Base-by-base conservation (phyloP, 2,113 vertebrate species). In the Xiphophorus couchianus region DNA sequence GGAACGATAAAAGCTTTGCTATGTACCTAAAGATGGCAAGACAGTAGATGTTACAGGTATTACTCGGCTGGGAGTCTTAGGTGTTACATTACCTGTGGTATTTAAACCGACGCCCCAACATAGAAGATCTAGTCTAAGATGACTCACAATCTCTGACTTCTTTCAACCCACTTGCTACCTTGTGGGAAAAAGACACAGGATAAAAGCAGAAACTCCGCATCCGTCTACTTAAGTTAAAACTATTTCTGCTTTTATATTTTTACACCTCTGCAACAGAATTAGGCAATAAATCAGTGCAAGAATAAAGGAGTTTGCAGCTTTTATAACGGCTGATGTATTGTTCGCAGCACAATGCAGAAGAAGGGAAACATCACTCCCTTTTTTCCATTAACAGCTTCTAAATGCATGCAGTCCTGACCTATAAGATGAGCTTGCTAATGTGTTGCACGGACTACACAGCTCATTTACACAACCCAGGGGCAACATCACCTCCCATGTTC, bases 61-160 rank as follows among this genome's bases (percentile, higher is more conserved):
- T 85, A 80, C 77, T 85, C 76, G 33, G 77, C 75, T 68, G 28
- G 62, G 48, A 83, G 83, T 74, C 66, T 71, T 82, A 76, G 81
- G 89, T 83, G 85, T 88, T 81, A 76, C 67, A 68, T 93, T 90
- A 93, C 83, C 73, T 73, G 75, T 80, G 76, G 77, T 81, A 77
- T 90, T 92, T 80, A 78, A 82, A 84, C 67, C 82, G 80, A 83
- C 42, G 69, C 83, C 88, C 87, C 62, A 70, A 84, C 54, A 75
- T 60, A 68, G 73, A 78, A 68, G 73, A 78, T 80, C 64, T 72
- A 73, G 84, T 82, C 84, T 73, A 80, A 82, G 82, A 73, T 88
- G 85, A 92, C 77, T 91, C 89, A 87, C 78, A 75, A 80, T 81
- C 77, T 80, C 42, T 73, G 28, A 82, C 77, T 81, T 73, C 67